These are phyloP conservation scores for Dendrolimus punctatus DNA, from an alignment of 1,140 invertebrate genomes.

Conservation along the genomic window DNA sequence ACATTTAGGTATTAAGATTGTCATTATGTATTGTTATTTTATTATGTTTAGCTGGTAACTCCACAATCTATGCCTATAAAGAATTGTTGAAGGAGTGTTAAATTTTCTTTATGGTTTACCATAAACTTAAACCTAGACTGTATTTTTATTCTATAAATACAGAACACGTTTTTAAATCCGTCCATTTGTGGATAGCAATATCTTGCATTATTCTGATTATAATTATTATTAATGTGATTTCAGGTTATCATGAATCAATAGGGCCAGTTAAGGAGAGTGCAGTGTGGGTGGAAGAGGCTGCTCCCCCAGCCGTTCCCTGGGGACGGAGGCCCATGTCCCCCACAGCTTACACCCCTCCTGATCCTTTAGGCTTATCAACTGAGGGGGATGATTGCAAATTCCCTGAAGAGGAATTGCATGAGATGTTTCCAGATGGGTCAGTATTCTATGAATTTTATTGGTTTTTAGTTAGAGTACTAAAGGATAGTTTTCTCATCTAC, in stretches of 20 bases:
- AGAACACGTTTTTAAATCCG: no score
- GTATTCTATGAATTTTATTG: slow-evolving; percentile 19
- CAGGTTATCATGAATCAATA: slow-evolving; percentile 87
- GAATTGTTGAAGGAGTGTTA: no score
- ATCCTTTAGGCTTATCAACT: slow-evolving; percentile 94
- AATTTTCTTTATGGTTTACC: no score
- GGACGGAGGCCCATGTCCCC: slow-evolving; percentile 86
- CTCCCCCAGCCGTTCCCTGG: slow-evolving; percentile 82
- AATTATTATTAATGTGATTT: slow-evolving; percentile 10
- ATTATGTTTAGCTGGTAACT: no score
- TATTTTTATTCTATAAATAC: no score
- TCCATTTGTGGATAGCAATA: background rate
- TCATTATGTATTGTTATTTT: no score
- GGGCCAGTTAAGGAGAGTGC: slow-evolving; percentile 97
- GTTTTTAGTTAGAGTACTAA: no score
- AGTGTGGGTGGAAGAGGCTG: slow-evolving; percentile 98
- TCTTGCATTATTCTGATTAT: slow-evolving; percentile 7
- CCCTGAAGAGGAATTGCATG: slow-evolving; percentile 91
- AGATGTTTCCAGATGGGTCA: slow-evolving; percentile 88
- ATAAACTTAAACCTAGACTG: no score
- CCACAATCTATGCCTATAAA: no score
- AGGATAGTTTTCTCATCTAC: no score
- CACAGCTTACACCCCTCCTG: slow-evolving; percentile 90
- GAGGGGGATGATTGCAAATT: slow-evolving; percentile 94
- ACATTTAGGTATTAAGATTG: no score